phyloP scores from a whole-genome alignment of 2,113 vertebrate genomes.

The Bubo blakistoni region DNA sequence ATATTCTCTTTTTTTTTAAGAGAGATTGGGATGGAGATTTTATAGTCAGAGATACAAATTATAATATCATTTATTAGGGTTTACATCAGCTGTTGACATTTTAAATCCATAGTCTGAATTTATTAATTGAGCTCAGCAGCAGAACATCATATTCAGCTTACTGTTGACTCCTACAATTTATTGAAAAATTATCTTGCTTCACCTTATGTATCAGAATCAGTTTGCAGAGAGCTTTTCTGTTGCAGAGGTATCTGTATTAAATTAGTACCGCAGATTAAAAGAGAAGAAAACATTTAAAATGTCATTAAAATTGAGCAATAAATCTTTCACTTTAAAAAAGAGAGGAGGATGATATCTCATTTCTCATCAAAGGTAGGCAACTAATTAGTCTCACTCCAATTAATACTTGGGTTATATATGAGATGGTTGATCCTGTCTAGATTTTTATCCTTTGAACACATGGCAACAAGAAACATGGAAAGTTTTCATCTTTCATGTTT shows the following conservation, averaged over 20 bases:
- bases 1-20: background rate
- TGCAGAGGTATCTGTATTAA: background rate
- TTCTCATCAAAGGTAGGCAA: slow-evolving; percentile 1
- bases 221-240: background rate
- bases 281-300: slow-evolving; percentile 27
- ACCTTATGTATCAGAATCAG: background rate
- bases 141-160: background rate
- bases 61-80: background rate
- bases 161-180: background rate
- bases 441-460: slow-evolving; percentile 44
- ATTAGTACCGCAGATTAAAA: slow-evolving; percentile 20
- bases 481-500: slow-evolving; percentile 3
- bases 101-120: background rate
- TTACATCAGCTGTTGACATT: slow-evolving; percentile 5
- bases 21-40: background rate
- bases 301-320: slow-evolving; percentile 13
- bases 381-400: slow-evolving; percentile 50
- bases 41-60: background rate
- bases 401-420: slow-evolving; percentile 22
- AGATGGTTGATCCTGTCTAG: slow-evolving; percentile 32
- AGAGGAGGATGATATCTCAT: background rate
- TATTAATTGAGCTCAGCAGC: slow-evolving; percentile 10
- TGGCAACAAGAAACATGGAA: background rate
- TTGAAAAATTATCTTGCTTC: background rate
- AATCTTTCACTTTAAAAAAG: slow-evolving; percentile 15